Conservation (phyloP, 1,140 invertebrate genomes). For the Plectrocnemia conspersa region DNA sequence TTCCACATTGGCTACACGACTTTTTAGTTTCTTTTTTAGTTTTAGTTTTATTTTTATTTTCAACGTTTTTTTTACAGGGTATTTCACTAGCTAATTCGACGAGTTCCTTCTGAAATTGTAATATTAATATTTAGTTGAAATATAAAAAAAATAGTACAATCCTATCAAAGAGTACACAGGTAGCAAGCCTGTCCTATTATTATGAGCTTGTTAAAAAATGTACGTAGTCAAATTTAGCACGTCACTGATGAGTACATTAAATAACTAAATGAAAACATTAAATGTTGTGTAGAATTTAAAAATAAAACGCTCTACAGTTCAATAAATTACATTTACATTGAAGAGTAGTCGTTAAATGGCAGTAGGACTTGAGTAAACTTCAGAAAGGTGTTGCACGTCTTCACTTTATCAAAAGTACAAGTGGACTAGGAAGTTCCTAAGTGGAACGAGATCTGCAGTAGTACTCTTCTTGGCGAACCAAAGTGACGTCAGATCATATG, state of each 20-base stretch:
- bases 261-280: neutral
- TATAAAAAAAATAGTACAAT: neutral
- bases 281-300: neutral
- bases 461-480: no score
- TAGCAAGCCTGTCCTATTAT: no score
- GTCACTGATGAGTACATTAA: neutral
- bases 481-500: no score
- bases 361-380: no score
- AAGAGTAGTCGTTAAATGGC: no score
- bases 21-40: neutral
- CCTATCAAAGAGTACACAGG: neutral
- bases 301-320: no score
- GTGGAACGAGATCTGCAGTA: no score
- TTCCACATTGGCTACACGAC: neutral
- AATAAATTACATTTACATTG: no score
- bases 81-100: neutral
- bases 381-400: no score
- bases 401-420: no score
- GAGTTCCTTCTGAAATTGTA: conserved; percentile 12
- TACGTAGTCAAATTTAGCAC: neutral
- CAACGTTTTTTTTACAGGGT: neutral
- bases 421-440: no score
- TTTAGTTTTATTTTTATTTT: neutral
- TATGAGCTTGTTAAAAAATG: neutral
- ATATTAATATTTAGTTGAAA: no score